phyloP scores from a whole-genome alignment of 1,140 invertebrate species.

The Metopolophium dirhodum region DNA sequence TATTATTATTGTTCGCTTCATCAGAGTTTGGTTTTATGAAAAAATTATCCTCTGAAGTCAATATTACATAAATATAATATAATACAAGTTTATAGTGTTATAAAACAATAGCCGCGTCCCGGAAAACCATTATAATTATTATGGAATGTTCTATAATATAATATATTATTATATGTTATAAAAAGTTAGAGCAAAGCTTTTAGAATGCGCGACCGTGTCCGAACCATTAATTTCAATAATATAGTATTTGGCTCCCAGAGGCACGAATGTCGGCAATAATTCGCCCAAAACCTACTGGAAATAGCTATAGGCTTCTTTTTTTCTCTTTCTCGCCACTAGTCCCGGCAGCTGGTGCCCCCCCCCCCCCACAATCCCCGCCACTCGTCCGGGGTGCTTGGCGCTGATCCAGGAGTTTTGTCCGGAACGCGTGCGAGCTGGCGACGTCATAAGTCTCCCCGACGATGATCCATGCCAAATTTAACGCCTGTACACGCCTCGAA shows the following conservation, averaged over 20 bases:
- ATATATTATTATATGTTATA: background rate
- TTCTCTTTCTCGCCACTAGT: background rate
- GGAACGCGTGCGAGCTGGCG: slow-evolving; percentile 43
- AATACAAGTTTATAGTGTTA: background rate
- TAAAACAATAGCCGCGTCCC: background rate
- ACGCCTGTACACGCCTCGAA: slow-evolving; percentile 40
- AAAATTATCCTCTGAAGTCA: background rate
- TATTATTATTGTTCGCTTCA: background rate
- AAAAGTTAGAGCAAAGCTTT: slow-evolving; percentile 43
- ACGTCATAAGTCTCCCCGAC: slow-evolving; percentile 27
- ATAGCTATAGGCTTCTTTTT: slow-evolving; percentile 33
- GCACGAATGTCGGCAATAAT: slow-evolving; percentile 55
- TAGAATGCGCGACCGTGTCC: slow-evolving; percentile 34
- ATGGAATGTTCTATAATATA: slow-evolving; percentile 16
- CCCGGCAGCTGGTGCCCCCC: background rate
- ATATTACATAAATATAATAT: background rate
- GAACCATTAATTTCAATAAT: slow-evolving; percentile 58
- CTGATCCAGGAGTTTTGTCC: slow-evolving; percentile 4
- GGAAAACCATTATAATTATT: slow-evolving; percentile 18
- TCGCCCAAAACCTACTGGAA: slow-evolving; percentile 50
- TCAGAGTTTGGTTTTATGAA: background rate
- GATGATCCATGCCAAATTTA: slow-evolving; percentile 56
- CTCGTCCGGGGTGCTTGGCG: background rate
- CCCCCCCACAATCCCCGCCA: background rate
- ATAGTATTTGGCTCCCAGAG: slow-evolving; percentile 53